A percentile compares a stretch with the other conserved stretches of the same genome.
phyloP scores from a whole-genome alignment of 2,113 vertebrate genomes.

The Procavia capensis region DNA sequence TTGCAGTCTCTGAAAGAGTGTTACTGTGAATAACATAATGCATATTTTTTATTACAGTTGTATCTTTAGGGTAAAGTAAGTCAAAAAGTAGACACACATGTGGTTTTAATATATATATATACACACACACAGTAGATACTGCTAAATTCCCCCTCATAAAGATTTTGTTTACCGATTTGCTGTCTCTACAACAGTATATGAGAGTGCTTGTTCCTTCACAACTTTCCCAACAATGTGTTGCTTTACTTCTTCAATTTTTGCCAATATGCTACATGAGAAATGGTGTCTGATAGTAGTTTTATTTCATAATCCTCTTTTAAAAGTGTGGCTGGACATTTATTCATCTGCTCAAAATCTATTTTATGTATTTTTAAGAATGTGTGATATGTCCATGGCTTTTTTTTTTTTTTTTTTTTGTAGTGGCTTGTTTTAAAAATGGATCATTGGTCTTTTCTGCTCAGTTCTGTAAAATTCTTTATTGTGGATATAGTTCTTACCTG shows the following conservation, averaged over 20 bases:
- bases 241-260: background rate
- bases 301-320: constrained; percentile 12
- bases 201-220: background rate
- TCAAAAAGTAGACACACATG: background rate
- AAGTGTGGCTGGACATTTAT: constrained; percentile 5
- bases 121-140: background rate
- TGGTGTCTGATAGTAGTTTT: background rate
- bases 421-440: background rate
- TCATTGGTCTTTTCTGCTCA: background rate
- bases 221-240: background rate
- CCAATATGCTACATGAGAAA: too few relatives aligned
- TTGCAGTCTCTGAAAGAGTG: background rate
- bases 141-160: background rate
- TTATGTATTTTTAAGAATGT: background rate
- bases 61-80: background rate
- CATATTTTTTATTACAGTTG: background rate
- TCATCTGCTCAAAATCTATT: background rate
- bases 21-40: background rate
- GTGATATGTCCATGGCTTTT: background rate
- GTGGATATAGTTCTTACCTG: background rate
- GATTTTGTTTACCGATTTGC: background rate
- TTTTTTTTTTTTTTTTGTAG: too few relatives aligned
- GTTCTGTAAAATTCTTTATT: background rate
- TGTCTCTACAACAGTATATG: background rate
- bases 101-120: background rate